Conservation (phyloP, 2,797 vertebrate species). For the Oophaga sylvatica region DNA sequence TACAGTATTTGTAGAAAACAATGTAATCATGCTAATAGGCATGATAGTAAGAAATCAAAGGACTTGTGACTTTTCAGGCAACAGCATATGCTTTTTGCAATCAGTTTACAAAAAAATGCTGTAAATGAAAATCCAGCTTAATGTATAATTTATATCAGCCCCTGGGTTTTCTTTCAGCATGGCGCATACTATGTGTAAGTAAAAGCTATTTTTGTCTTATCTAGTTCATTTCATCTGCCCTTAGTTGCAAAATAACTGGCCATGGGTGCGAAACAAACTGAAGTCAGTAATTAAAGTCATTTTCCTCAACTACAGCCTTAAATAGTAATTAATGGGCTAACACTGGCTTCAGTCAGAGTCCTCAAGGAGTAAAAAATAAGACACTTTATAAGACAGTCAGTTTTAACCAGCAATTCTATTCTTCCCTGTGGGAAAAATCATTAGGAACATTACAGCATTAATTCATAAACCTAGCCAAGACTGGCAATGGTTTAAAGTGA, state of each 20-base stretch:
- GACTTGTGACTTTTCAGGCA: conserved; percentile 7
- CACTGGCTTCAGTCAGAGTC: background rate
- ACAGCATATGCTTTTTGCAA: conserved; percentile 25
- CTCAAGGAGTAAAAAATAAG: background rate
- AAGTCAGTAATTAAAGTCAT: conserved; percentile 33
- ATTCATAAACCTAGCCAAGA: background rate
- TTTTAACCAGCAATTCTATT: background rate
- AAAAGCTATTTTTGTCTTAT: conserved; percentile 48
- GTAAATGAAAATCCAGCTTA: conserved; percentile 40
- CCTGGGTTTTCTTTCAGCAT: background rate
- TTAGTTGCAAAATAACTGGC: conserved; percentile 37
- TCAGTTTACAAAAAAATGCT: background rate
- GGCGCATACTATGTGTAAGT: background rate
- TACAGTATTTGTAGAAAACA: background rate
- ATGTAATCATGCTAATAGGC: background rate
- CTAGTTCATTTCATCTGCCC: background rate
- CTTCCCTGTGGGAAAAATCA: background rate
- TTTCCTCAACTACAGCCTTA: conserved; percentile 14
- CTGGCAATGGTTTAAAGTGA: background rate
- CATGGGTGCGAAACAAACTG: conserved; percentile 19
- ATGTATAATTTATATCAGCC: conserved; percentile 46
- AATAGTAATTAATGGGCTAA: conserved; percentile 45
- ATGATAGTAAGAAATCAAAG: background rate
- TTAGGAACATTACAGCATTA: background rate
- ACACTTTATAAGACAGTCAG: background rate